phyloP scores from a whole-genome alignment of 2,888 invertebrate genomes.

The Scaptomyza polygonia region DNA sequence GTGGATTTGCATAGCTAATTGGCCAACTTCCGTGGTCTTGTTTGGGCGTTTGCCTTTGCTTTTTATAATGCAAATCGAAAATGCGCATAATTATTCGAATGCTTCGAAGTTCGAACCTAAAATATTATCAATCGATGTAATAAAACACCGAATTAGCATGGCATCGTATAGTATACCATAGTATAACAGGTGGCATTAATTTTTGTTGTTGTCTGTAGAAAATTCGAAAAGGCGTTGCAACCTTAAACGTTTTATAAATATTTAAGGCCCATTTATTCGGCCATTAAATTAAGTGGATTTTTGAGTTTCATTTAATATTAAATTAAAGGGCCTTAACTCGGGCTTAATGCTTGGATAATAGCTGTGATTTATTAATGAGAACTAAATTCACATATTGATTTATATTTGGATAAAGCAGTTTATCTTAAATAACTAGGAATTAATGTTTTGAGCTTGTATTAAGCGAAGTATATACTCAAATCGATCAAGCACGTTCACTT shows the following conservation, averaged over 20 bases:
- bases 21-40: slow-evolving; percentile 42
- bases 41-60: slow-evolving; percentile 43
- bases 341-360: slow-evolving; percentile 28
- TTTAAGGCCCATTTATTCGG: slow-evolving; percentile 45
- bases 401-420: too few relatives aligned
- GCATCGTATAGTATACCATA: slow-evolving; percentile 23
- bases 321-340: slow-evolving; percentile 12
- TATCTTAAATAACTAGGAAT: too few relatives aligned
- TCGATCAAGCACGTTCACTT: too few relatives aligned
- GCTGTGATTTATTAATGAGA: neutral
- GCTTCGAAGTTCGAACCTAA: slow-evolving; percentile 30
- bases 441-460: too few relatives aligned
- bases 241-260: slow-evolving; percentile 43
- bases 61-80: slow-evolving; percentile 74
- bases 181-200: slow-evolving; percentile 57
- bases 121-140: slow-evolving; percentile 71
- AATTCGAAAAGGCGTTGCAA: slow-evolving; percentile 13
- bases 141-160: slow-evolving; percentile 62
- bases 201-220: neutral
- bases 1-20: slow-evolving; percentile 75
- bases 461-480: too few relatives aligned
- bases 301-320: neutral
- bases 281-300: slow-evolving; percentile 33
- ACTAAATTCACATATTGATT: too few relatives aligned
- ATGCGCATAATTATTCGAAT: slow-evolving; percentile 65